A percentile compares a stretch with the other conserved stretches of the same genome.
These are phyloP conservation scores for Andrena minutula DNA, from an alignment of 2,888 invertebrate species.

Conservation along the genomic window DNA sequence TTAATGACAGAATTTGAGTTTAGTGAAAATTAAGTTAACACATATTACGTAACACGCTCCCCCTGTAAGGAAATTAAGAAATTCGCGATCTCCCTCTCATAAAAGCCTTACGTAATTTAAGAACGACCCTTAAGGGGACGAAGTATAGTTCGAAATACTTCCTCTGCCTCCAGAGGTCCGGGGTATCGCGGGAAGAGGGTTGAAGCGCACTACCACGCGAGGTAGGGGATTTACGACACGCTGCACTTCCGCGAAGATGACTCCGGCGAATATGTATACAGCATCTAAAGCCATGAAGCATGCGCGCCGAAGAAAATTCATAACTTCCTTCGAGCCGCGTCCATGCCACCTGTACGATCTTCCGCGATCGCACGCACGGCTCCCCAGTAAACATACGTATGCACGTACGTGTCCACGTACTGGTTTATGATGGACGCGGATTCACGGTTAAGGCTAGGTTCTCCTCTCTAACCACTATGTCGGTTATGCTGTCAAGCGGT, in stretches of 20 bases:
- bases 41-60: too few relatives aligned
- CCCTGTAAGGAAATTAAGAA: too few relatives aligned
- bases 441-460: constrained; percentile 71
- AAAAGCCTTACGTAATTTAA: too few relatives aligned
- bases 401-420: constrained; percentile 26
- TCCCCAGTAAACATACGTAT: constrained; percentile 33
- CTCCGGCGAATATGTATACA: not conserved
- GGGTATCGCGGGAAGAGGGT: not conserved
- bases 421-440: constrained; percentile 62
- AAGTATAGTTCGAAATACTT: not conserved
- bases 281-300: constrained; percentile 7
- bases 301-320: constrained; percentile 19
- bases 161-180: too few relatives aligned
- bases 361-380: constrained; percentile 31
- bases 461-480: constrained; percentile 71
- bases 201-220: not conserved
- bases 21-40: too few relatives aligned
- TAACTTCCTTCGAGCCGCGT: constrained; percentile 25
- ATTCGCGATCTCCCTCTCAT: too few relatives aligned
- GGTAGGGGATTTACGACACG: constrained; percentile 18
- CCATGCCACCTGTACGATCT: constrained; percentile 43
- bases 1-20: too few relatives aligned
- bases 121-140: too few relatives aligned
- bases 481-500: constrained; percentile 76
- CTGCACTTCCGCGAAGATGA: not conserved